A percentile compares a stretch with the other conserved stretches of the same genome.
Evolutionary conservation across 2,888 invertebrate species (phyloP).

Genomic region (Thera britannica): DNA sequence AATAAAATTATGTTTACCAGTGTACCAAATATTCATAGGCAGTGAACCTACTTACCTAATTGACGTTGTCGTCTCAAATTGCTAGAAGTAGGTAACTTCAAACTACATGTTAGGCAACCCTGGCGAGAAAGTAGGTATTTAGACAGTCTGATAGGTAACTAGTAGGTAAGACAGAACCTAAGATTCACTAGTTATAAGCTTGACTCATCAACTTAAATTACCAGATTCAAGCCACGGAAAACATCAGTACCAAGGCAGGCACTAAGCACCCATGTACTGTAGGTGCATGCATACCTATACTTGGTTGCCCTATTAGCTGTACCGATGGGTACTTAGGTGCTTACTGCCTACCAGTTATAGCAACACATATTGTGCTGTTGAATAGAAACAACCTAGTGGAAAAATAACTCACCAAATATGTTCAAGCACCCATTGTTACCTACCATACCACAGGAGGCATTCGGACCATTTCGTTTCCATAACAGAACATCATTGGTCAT

Average conservation of each 20-base stretch:
- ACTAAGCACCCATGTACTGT: no score
- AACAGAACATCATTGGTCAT: constrained; percentile 62
- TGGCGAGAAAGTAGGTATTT: no score
- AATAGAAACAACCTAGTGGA: constrained; percentile 51
- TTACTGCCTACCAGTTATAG: constrained; percentile 26
- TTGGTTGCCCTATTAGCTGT: no score
- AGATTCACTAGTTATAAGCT: no score
- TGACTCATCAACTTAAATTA: no score
- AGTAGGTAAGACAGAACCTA: no score
- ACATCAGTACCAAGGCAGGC: no score
- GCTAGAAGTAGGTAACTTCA: no score
- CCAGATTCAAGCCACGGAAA: no score
- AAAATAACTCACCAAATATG: constrained; percentile 62
- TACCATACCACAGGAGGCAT: constrained; percentile 50
- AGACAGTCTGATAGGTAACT: no score
- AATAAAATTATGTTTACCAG: neutral
- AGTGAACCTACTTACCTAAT: neutral
- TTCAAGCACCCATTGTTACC: constrained; percentile 67
- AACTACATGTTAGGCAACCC: no score
- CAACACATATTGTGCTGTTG: constrained; percentile 45
- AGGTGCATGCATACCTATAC: no score
- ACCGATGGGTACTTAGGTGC: neutral
- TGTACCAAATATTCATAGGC: neutral
- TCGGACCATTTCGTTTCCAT: constrained; percentile 67
- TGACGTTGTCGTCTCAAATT: neutral